Percentiles rank a stretch among this genome's conserved stretches.
Conservation (phyloP, 1,140 invertebrate genomes). For the Drosophila sulfurigaster region DNA sequence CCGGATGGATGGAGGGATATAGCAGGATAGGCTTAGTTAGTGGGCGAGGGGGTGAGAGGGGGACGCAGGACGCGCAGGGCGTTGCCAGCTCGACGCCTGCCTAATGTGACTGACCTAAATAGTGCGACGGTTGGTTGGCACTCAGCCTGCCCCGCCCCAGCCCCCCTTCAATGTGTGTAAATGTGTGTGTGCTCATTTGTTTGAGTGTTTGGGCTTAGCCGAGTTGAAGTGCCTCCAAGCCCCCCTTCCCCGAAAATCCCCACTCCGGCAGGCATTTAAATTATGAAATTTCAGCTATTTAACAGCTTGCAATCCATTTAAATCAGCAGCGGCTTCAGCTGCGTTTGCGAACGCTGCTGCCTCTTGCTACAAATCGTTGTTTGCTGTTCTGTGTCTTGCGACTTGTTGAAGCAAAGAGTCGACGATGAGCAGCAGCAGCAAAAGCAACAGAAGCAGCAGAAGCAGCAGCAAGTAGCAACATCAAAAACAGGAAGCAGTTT, state of each 20-base stretch:
- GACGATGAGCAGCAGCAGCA: not conserved
- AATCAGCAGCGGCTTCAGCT: constrained; percentile 60
- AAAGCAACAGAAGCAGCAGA: constrained; percentile 10
- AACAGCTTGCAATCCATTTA: constrained; percentile 74
- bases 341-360: constrained; percentile 17
- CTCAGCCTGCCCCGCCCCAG: constrained; percentile 38
- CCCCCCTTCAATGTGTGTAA: constrained; percentile 1
- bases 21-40: not conserved
- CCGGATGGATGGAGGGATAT: constrained; percentile 26
- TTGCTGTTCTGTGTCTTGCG: not conserved
- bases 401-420: constrained; percentile 20
- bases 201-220: constrained; percentile 64
- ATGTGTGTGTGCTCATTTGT: constrained; percentile 66
- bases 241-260: not conserved
- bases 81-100: constrained; percentile 65
- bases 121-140: constrained; percentile 70
- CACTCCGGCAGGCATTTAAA: constrained; percentile 67
- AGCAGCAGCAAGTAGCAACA: constrained; percentile 23
- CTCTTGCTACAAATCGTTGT: not conserved
- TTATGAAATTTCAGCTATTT: constrained; percentile 78
- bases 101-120: constrained; percentile 83
- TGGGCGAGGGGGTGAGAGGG: not conserved
- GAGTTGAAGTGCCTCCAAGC: constrained; percentile 51
- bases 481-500: constrained; percentile 80
- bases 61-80: constrained; percentile 2